Conservation (phyloP, 2,888 invertebrate species). For the Hirtodrosophila histrioides region DNA sequence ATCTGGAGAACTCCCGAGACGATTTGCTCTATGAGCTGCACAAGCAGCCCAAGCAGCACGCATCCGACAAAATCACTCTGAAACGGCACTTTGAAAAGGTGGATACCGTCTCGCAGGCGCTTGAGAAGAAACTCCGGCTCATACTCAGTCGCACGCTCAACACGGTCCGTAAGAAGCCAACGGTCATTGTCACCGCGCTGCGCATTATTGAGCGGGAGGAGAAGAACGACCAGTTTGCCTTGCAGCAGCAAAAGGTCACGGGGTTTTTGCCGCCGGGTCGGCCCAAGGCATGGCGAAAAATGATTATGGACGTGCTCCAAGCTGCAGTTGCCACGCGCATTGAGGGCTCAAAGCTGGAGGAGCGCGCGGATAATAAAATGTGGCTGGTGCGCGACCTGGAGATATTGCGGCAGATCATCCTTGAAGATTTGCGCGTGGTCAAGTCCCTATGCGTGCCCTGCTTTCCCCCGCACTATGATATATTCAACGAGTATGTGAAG, state of each 20-base stretch:
- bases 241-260: constrained; percentile 87
- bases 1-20: constrained; percentile 98
- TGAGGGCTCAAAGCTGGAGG: constrained; percentile 97
- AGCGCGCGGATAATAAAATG: constrained; percentile 94
- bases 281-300: constrained; percentile 95
- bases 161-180: constrained; percentile 96
- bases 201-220: constrained; percentile 99
- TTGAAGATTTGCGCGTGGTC: constrained; percentile 95
- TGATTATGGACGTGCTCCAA: constrained; percentile 92
- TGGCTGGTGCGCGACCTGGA: constrained; percentile 98
- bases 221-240: constrained; percentile 94
- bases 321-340: constrained; percentile 92
- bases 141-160: constrained; percentile 95
- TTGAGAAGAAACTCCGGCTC: constrained; percentile 96
- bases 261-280: constrained; percentile 97
- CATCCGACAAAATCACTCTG: constrained; percentile 93
- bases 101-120: constrained; percentile 92
- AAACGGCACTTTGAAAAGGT: constrained; percentile 99
- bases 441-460: constrained; percentile 96
- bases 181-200: constrained; percentile 97
- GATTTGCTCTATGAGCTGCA: constrained; percentile 97
- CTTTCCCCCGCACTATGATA: constrained; percentile 97
- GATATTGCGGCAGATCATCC: constrained; percentile 92
- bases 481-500: constrained; percentile 94
- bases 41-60: constrained; percentile 95